A percentile compares a stretch with the other conserved stretches of the same genome.
These are phyloP conservation scores for Brachionus sp. DNA, from an alignment of 1,140 invertebrate species.

Conservation along the genomic window DNA sequence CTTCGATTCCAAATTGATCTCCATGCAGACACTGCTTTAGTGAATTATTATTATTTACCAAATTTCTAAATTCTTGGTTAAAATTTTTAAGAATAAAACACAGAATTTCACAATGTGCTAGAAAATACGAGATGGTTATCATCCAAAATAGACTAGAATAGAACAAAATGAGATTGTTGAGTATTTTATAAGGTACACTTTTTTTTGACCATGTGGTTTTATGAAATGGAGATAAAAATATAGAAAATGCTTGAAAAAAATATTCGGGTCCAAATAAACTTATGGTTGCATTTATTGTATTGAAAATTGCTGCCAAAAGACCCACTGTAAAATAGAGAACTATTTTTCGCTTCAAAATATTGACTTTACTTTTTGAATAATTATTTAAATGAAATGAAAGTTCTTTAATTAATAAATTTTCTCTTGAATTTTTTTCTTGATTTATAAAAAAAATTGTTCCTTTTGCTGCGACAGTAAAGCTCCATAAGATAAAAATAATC, in stretches of 20 bases:
- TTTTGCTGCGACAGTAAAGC: not conserved
- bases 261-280: not conserved
- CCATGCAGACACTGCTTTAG: not conserved
- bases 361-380: not conserved
- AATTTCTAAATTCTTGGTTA: not conserved
- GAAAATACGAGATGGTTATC: not conserved
- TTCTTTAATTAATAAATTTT: not conserved
- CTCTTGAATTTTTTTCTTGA: not conserved
- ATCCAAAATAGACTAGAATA: not conserved
- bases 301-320: not conserved
- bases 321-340: not conserved
- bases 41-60: not conserved
- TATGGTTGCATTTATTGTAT: not conserved
- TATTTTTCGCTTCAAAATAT: not conserved
- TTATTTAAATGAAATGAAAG: not conserved
- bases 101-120: not conserved
- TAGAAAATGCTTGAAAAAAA: conserved; percentile 25
- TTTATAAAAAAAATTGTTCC: conserved; percentile 27
- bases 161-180: not conserved
- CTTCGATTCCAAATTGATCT: not conserved
- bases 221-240: conserved; percentile 27
- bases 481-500: conserved; percentile 5
- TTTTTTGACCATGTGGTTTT: not conserved
- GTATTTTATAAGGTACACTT: conserved; percentile 13
- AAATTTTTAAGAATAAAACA: conserved; percentile 4